Conservation (phyloP, 2,113 vertebrate species). For the Macheiramphus alcinus region DNA sequence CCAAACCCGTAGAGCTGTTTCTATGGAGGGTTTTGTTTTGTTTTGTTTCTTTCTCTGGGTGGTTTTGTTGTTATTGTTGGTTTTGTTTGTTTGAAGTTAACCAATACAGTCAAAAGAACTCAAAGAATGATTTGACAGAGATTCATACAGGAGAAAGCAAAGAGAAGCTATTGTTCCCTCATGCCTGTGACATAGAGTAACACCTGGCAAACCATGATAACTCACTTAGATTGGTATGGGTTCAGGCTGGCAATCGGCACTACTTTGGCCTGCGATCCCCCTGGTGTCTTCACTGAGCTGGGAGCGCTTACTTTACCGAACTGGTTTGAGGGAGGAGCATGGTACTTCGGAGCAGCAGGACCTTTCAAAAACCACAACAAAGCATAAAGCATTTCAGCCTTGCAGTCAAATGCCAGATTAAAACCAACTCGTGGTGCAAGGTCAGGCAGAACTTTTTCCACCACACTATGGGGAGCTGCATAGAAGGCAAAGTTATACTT, state of each 20-base stretch:
- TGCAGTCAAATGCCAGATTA: neutral
- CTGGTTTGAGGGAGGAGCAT: constrained; percentile 71
- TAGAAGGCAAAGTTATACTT: neutral
- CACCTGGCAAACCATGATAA: neutral
- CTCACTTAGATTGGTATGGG: constrained; percentile 97
- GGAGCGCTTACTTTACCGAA: constrained; percentile 73
- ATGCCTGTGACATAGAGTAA: neutral
- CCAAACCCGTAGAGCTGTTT: neutral
- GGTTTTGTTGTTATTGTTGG: neutral
- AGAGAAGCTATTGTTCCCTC: neutral
- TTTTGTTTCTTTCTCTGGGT: neutral
- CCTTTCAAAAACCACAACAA: constrained; percentile 46
- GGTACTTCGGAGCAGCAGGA: constrained; percentile 67
- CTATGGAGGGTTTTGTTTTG: neutral
- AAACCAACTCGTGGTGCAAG: neutral
- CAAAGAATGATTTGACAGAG: neutral
- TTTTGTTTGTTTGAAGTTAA: neutral
- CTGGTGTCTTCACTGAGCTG: constrained; percentile 73
- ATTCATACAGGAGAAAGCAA: neutral
- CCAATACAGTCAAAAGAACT: neutral
- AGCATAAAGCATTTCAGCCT: constrained; percentile 2
- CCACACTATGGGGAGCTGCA: fast-evolving
- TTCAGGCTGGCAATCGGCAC: constrained; percentile 95
- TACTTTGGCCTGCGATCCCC: constrained; percentile 83
- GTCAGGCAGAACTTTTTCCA: neutral